Percentiles rank a stretch among this genome's conserved stretches.
Evolutionary conservation across 1,140 invertebrate genomes (phyloP).

Genomic region (Zaprionus gabonicus): DNA sequence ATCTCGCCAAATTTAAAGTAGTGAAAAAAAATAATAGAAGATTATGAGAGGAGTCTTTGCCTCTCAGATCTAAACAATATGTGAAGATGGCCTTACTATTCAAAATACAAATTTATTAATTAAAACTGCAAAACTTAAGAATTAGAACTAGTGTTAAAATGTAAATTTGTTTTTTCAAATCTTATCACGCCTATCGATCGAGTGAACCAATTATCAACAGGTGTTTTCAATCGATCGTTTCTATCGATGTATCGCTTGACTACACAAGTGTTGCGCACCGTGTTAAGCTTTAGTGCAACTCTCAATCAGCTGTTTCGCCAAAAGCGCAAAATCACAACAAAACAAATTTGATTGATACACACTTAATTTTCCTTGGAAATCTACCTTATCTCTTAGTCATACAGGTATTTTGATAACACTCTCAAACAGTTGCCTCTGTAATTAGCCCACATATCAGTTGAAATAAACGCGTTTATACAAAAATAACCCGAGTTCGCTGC

Average conservation of each 20-base stretch:
- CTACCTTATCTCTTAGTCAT: neutral
- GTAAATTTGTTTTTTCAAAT: too few relatives aligned
- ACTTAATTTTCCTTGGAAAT: neutral
- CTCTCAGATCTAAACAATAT: too few relatives aligned
- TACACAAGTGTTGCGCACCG: neutral
- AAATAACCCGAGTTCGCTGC: neutral
- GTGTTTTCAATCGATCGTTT: neutral
- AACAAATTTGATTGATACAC: neutral
- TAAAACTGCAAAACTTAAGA: too few relatives aligned
- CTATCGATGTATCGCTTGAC: neutral
- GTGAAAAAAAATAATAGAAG: too few relatives aligned
- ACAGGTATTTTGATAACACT: neutral
- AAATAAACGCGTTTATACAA: neutral
- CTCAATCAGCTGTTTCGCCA: neutral
- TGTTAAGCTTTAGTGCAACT: neutral
- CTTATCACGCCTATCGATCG: too few relatives aligned
- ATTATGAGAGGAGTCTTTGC: too few relatives aligned
- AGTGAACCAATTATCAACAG: neutral
- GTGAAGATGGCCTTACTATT: too few relatives aligned
- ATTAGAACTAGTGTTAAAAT: too few relatives aligned
- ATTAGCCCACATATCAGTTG: neutral
- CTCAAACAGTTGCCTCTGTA: neutral
- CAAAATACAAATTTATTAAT: too few relatives aligned
- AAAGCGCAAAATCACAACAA: neutral
- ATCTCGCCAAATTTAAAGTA: too few relatives aligned